Evolutionary conservation across 2,797 vertebrate genomes (phyloP).

Genomic region (Phalloptychus januarius): DNA sequence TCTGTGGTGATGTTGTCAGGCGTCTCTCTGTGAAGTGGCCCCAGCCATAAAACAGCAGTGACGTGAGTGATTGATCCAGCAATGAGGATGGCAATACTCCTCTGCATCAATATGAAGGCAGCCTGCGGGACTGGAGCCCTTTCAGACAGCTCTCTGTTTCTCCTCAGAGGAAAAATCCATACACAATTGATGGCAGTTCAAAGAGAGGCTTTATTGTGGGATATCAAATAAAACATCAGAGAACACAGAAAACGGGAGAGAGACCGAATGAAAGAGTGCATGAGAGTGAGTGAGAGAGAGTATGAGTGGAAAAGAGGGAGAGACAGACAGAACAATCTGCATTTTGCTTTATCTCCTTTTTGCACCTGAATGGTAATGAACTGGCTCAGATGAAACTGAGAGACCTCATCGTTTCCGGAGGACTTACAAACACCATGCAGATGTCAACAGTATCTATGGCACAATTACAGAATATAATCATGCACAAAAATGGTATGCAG

Average conservation of each 20-base stretch:
- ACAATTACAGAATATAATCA: slow-evolving; percentile 71
- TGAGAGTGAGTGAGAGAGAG: slow-evolving; percentile 66
- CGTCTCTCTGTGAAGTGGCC: slow-evolving; percentile 81
- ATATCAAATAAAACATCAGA: slow-evolving; percentile 85
- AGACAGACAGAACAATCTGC: slow-evolving; percentile 74
- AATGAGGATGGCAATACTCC: slow-evolving; percentile 84
- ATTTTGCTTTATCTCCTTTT: slow-evolving; percentile 78
- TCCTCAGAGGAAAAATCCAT: slow-evolving; percentile 84
- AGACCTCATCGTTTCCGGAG: slow-evolving; percentile 62
- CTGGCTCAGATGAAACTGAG: slow-evolving; percentile 65
- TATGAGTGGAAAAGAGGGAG: slow-evolving; percentile 58
- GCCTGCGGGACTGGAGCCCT: slow-evolving; percentile 81
- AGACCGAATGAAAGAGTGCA: slow-evolving; percentile 71
- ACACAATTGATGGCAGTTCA: slow-evolving; percentile 84
- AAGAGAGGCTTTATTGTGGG: slow-evolving; percentile 84
- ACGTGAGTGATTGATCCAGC: slow-evolving; percentile 83
- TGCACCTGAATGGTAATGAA: slow-evolving; percentile 81
- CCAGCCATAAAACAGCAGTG: slow-evolving; percentile 81
- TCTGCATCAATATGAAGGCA: slow-evolving; percentile 83
- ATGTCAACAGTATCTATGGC: slow-evolving; percentile 74
- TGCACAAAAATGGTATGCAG: slow-evolving; percentile 56
- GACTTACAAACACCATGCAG: slow-evolving; percentile 67
- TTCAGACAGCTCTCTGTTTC: slow-evolving; percentile 83
- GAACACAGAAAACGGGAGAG: slow-evolving; percentile 75
- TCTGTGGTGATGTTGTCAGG: slow-evolving; percentile 80